These are phyloP conservation scores for Anthrax anthrax DNA, from an alignment of 2,888 invertebrate genomes.

Conservation along the genomic window DNA sequence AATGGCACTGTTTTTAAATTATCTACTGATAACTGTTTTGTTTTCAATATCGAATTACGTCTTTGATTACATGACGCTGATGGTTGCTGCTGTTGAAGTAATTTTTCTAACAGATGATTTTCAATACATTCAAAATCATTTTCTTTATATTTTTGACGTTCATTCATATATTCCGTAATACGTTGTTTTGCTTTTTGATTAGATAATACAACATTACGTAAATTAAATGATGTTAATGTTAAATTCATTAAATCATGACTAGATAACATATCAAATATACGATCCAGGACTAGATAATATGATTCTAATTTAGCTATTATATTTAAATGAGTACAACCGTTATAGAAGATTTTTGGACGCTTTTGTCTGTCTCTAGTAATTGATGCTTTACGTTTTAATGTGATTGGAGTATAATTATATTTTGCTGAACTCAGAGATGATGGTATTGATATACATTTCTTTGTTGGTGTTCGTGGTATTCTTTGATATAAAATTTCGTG, in stretches of 20 bases:
- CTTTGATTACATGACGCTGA: too few species aligned
- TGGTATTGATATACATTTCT: background rate
- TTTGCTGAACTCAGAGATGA: too few species aligned
- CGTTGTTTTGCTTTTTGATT: background rate
- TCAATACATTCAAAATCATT: background rate
- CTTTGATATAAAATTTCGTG: slow-evolving; percentile 10
- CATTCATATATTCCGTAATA: background rate
- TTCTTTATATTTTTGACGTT: slow-evolving; percentile 8
- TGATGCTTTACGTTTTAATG: background rate
- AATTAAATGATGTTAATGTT: slow-evolving; percentile 2
- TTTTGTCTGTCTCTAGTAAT: background rate
- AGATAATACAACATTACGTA: background rate
- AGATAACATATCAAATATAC: slow-evolving; percentile 8
- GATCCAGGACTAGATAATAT: slow-evolving; percentile 8
- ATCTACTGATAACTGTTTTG: background rate
- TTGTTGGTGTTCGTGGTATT: slow-evolving; percentile 9
- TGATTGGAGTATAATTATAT: background rate
- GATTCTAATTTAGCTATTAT: slow-evolving; percentile 9
- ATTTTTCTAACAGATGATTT: too few species aligned
- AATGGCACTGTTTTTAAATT: slow-evolving; percentile 1
- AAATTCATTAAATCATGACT: slow-evolving; percentile 8
- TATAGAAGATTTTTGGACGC: slow-evolving; percentile 3
- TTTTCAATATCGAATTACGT: background rate
- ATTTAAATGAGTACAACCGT: slow-evolving; percentile 9
- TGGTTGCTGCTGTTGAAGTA: background rate